Conservation (phyloP, 1,140 invertebrate genomes). For the Chionoecetes opilio region DNA sequence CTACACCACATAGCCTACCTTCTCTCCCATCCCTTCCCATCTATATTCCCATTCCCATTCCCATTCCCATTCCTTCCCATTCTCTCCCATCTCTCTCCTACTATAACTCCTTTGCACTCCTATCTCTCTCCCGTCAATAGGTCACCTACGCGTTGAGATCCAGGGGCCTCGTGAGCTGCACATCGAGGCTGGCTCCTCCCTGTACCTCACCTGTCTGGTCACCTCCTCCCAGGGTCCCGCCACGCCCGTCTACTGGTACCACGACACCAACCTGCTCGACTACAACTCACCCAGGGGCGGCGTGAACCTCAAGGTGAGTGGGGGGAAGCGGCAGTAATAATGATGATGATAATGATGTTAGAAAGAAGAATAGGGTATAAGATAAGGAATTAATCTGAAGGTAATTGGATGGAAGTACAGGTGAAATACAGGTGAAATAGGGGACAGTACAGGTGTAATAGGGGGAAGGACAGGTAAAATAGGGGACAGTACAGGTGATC, state of each 20-base stretch:
- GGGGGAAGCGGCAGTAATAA: too few relatives aligned
- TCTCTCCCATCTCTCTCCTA: not conserved
- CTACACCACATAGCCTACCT: not conserved
- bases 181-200: constrained; percentile 44
- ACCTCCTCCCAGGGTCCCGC: constrained; percentile 23
- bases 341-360: not conserved
- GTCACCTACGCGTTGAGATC: constrained; percentile 54
- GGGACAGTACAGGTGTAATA: not conserved
- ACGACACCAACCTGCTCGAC: constrained; percentile 53
- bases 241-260: constrained; percentile 59
- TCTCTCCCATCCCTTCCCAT: too few relatives aligned
- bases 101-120: not conserved
- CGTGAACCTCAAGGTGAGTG: constrained; percentile 48
- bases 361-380: not conserved
- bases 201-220: constrained; percentile 50
- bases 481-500: too few relatives aligned
- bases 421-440: not conserved
- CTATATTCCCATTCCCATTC: not conserved
- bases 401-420: not conserved
- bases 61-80: not conserved
- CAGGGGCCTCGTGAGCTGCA: constrained; percentile 38
- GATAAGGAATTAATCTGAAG: not conserved
- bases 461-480: too few relatives aligned
- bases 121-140: not conserved
- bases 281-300: constrained; percentile 64